Evolutionary conservation across 2,797 vertebrate genomes (phyloP).

Genomic region (Manis javanica): DNA sequence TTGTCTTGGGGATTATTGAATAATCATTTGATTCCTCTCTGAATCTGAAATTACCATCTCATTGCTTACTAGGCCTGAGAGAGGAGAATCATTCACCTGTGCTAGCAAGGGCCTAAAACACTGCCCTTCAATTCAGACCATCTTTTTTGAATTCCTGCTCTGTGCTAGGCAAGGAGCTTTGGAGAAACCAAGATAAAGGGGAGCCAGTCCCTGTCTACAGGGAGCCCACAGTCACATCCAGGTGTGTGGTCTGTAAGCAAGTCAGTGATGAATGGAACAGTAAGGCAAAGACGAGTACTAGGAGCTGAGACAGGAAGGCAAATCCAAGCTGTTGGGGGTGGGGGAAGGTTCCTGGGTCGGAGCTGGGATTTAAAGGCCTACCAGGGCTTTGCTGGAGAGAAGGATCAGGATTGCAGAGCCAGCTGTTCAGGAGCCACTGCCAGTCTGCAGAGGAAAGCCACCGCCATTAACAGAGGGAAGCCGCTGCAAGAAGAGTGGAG

Average conservation of each 20-base stretch:
- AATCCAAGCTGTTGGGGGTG: accelerated
- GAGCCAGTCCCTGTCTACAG: neutral
- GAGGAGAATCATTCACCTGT: too few species aligned
- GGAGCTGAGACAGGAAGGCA: neutral
- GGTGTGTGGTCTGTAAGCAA: neutral
- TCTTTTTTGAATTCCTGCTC: neutral
- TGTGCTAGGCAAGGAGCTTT: neutral
- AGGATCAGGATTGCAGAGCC: neutral
- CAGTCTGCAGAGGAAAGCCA: neutral
- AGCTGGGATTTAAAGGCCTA: neutral
- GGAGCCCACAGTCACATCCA: neutral
- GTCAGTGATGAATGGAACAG: accelerated
- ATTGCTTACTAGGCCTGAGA: neutral
- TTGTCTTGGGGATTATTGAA: neutral
- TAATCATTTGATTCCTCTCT: neutral
- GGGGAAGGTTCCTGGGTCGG: neutral
- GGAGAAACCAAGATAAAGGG: too few species aligned
- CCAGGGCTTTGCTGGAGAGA: neutral
- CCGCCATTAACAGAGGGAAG: neutral
- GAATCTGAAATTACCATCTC: neutral
- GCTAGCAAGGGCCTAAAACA: too few species aligned
- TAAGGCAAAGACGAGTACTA: accelerated
- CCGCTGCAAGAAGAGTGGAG: too few species aligned
- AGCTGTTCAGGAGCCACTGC: neutral
- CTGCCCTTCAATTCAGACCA: neutral